Conservation (phyloP, 2,113 vertebrate species). For the Chlamydotis undulata region DNA sequence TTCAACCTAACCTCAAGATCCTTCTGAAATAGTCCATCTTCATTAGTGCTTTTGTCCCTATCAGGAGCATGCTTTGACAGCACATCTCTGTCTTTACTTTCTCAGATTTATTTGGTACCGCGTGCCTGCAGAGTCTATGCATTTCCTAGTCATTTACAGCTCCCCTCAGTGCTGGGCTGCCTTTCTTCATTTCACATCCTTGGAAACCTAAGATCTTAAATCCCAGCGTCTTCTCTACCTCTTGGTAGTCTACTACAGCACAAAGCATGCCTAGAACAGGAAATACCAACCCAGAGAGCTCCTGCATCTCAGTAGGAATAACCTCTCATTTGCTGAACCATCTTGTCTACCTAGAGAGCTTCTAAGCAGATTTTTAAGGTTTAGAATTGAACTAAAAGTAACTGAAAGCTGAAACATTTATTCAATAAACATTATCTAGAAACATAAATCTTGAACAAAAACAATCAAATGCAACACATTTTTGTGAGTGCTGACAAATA, state of each 20-base stretch:
- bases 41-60: neutral
- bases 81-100: neutral
- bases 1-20: neutral
- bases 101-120: neutral
- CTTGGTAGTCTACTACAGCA: neutral
- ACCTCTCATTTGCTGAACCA: rapidly evolving
- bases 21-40: neutral
- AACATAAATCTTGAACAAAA: neutral
- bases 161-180: neutral
- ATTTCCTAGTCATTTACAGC: neutral
- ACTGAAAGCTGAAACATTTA: neutral
- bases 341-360: neutral
- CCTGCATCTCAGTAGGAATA: neutral
- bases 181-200: neutral
- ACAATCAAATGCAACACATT: neutral
- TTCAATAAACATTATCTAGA: neutral
- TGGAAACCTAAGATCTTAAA: neutral
- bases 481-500: neutral
- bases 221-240: too few relatives aligned
- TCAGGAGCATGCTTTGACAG: neutral
- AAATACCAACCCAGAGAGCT: neutral
- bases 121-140: rapidly evolving
- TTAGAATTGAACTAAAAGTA: neutral
- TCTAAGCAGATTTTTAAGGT: neutral
- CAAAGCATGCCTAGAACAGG: neutral